phyloP scores from a whole-genome alignment of 1,140 invertebrate genomes.

The Papilio xuthus region DNA sequence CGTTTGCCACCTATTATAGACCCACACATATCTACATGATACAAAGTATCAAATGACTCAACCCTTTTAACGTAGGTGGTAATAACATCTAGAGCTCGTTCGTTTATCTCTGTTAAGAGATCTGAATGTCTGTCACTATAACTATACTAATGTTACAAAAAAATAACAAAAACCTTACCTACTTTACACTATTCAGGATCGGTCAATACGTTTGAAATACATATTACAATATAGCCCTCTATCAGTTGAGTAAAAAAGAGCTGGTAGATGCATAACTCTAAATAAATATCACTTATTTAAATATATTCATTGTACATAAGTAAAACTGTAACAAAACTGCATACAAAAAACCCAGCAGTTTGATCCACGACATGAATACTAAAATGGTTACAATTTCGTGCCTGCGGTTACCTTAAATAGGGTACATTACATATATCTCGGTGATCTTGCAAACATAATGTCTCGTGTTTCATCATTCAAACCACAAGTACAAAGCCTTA shows the following conservation, averaged over 20 bases:
- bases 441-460: constrained; percentile 2
- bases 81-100: constrained; percentile 13
- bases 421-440: neutral
- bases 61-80: constrained; percentile 21
- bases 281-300: too few species aligned
- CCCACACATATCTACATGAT: neutral
- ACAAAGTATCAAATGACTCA: constrained; percentile 20
- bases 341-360: neutral
- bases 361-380: neutral
- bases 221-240: too few species aligned
- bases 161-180: too few species aligned
- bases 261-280: too few species aligned
- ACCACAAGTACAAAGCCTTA: neutral
- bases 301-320: neutral
- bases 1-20: neutral
- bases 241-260: too few species aligned
- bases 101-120: neutral
- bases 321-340: neutral
- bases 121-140: neutral
- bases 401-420: constrained; percentile 11
- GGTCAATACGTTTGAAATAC: too few species aligned
- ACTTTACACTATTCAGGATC: too few species aligned
- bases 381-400: neutral
- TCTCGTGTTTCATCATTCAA: neutral
- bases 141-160: too few species aligned